Evolutionary conservation across 2,888 invertebrate genomes (phyloP), one percentile per base, ranked within the genome.

Genomic region (Epistrophe grossulariae): DNA sequence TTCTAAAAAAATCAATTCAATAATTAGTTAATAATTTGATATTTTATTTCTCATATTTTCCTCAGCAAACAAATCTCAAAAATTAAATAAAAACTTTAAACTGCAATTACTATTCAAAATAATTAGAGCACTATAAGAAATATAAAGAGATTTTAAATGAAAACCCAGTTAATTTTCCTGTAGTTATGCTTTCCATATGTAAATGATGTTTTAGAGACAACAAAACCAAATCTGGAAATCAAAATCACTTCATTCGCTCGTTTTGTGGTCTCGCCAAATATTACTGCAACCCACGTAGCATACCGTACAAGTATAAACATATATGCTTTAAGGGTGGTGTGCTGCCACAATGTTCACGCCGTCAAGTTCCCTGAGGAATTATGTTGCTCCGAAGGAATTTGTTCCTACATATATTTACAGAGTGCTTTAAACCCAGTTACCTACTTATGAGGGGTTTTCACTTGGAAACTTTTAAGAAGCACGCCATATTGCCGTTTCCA

Each of bases 381-480:
- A 31, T 35, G n/a, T 35, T 31, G 48, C 31, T 31, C 17, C 15
- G 15, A 6, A 11, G 45, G 66, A 52, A 50, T 52, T 77, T 31
- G 45, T 17, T 60, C 15, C 31, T 45, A n/a, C 24, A 1, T 24
- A 24, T 43, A 80, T 72, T 84, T 80, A 72, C 77, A 80, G 80
- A 80, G 80, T 81, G 35, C 60, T 60, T 66, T 85, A 85, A 78
- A 64, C 81, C 73, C n/a, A 85, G 77, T 85, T 81, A 85, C 85
- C 81, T 81, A 85, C 81, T 85, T 81, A 62, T 70, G 70, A 81
- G 80, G 77, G 72, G 71, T 80, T 81, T 72, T 48, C n/a, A 66
- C 57, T 68, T 48, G n/a, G 68, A 72, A 78, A 85, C 73, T 78
- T 73, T 73, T 57, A 55, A 81, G 76, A 72, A 52, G n/a, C 60